Evolutionary conservation across 2,113 vertebrate species (phyloP).

Genomic region (Balaenoptera acutorostrata): DNA sequence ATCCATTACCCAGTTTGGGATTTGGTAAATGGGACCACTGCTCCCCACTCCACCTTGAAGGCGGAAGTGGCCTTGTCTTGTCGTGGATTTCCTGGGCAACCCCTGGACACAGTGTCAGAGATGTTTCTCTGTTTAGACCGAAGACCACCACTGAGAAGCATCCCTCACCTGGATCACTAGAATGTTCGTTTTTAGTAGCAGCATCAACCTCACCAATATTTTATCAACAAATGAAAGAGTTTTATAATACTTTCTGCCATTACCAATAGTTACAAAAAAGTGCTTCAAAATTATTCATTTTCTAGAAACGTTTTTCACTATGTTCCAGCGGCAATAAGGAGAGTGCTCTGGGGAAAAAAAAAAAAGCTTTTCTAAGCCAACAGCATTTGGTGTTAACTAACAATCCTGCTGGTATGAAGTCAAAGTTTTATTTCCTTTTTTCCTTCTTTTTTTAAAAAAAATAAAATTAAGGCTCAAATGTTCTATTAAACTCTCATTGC

Average conservation of each 20-base stretch:
- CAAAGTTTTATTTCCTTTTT: constrained; percentile 55
- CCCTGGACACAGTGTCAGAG: neutral
- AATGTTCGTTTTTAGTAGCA: neutral
- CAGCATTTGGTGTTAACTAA: constrained; percentile 43
- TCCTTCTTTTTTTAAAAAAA: neutral
- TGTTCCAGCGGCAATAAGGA: neutral
- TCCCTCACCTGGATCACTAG: fast-evolving
- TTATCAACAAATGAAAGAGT: neutral
- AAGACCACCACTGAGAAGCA: neutral
- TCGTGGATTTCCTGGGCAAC: neutral
- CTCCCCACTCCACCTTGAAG: neutral
- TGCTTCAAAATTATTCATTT: neutral
- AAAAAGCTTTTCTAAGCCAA: constrained; percentile 34
- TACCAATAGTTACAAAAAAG: neutral
- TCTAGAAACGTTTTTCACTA: neutral
- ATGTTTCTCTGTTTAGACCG: neutral
- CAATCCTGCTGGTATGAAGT: constrained; percentile 54
- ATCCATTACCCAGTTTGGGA: neutral
- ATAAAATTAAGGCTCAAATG: constrained; percentile 71
- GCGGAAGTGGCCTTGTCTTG: neutral
- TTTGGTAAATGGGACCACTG: neutral
- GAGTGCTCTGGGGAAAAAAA: neutral
- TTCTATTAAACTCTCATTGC: constrained; percentile 67
- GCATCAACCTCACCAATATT: neutral
- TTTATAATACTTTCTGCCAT: neutral